Percentiles rank a stretch among this genome's conserved stretches.
phyloP scores from a whole-genome alignment of 2,888 invertebrate species.

The Nemotelus pantherinus region DNA sequence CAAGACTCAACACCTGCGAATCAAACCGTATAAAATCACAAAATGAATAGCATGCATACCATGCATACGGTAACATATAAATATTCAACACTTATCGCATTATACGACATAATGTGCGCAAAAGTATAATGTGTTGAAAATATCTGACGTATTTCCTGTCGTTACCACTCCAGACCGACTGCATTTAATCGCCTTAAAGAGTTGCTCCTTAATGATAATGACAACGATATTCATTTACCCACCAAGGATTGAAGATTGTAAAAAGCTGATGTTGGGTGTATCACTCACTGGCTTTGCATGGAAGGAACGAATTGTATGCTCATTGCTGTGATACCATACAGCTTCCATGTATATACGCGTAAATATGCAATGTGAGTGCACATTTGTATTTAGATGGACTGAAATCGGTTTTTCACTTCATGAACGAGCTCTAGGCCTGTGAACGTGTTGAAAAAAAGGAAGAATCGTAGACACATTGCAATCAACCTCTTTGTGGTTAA shows the following conservation, averaged over 20 bases:
- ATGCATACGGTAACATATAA: background rate
- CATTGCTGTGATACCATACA: background rate
- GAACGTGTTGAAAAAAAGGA: background rate
- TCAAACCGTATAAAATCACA: conserved; percentile 3
- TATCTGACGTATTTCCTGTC: conserved; percentile 43
- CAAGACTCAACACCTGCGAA: background rate
- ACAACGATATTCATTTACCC: conserved; percentile 43
- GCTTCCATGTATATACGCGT: background rate
- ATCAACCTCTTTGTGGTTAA: conserved; percentile 39
- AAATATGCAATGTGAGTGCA: background rate
- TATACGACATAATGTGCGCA: background rate
- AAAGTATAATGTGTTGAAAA: conserved; percentile 34
- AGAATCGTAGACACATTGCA: conserved; percentile 21
- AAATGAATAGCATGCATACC: background rate
- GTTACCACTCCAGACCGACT: conserved; percentile 32
- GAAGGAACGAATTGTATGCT: background rate
- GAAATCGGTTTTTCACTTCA: background rate
- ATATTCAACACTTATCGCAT: conserved; percentile 13
- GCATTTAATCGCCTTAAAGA: conserved; percentile 44
- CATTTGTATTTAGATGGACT: background rate
- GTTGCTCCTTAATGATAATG: conserved; percentile 42
- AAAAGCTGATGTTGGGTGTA: conserved; percentile 33
- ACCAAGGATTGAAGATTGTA: conserved; percentile 20
- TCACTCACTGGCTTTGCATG: background rate
- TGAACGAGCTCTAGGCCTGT: background rate